Conservation (phyloP, 2,113 vertebrate species). For the Macquaria australasica region DNA sequence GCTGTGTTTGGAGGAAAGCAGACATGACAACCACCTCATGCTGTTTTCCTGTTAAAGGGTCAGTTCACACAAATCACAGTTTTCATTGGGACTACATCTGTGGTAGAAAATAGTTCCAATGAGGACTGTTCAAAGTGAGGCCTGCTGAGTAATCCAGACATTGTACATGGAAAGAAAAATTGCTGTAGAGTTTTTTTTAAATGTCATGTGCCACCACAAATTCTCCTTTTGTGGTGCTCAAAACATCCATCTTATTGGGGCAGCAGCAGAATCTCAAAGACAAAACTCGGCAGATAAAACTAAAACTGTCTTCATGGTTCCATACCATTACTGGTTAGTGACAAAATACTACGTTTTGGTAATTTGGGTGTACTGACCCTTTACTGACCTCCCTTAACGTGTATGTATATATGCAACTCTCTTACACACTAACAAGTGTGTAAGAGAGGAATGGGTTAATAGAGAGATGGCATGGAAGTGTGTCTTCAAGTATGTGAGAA, state of each 20-base stretch:
- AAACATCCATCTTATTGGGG: not conserved
- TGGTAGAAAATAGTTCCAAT: not conserved
- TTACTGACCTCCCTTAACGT: not conserved
- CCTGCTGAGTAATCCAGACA: not conserved
- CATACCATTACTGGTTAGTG: not conserved
- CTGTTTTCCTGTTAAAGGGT: slow-evolving; percentile 14
- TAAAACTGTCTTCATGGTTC: not conserved
- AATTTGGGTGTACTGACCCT: not conserved
- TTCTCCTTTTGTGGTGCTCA: not conserved
- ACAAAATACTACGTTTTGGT: not conserved
- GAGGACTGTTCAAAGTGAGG: not conserved
- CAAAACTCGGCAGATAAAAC: slow-evolving; percentile 8
- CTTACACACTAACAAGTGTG: too few relatives aligned
- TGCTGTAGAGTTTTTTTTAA: not conserved
- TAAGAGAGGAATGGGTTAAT: not conserved
- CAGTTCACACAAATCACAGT: slow-evolving; percentile 6
- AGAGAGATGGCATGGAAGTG: not conserved
- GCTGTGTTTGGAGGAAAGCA: slow-evolving; percentile 12
- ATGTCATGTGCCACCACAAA: not conserved
- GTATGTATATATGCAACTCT: not conserved
- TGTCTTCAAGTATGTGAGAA: not conserved
- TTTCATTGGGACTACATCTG: not conserved
- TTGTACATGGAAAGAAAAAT: not conserved
- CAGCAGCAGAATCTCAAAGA: not conserved
- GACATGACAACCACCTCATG: slow-evolving; percentile 2